Evolutionary conservation across 2,797 vertebrate genomes (phyloP), one percentile per base, ranked within the genome.

Genomic region (Helostoma temminkii): DNA sequence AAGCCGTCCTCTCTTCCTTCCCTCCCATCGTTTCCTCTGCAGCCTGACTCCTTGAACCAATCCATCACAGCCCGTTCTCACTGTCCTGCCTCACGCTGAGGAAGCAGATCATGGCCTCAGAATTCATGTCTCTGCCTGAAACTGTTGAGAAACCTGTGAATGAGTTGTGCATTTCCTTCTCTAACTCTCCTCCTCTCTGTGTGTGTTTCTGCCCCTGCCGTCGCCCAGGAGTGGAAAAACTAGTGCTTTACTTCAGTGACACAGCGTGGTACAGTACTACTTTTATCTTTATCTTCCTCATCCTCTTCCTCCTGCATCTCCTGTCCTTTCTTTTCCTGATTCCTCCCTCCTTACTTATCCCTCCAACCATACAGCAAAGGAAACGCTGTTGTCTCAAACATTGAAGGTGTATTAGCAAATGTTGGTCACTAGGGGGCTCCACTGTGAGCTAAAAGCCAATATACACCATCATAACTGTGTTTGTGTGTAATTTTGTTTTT

Each of bases 201-300:
- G 32, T 78, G 45, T 94, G 90, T 94, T 86, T 93, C 91, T 94
- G 91, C 94, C 94, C 83, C 74, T 94, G 94, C 95, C 90, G 86
- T 94, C 95, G 93, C 80, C 94, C 94, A 98, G 97, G 95, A 98
- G 96, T 96, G 96, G 97, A 98, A 92, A 93, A 93, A 87, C 96
- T 98, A 92, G 96, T 98, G 92, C 95, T 96, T 94, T 98, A 98
- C 96, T 96, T 98, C 96, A 96, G 93, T 95, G 97, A 98, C 96
- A 96, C 94, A 91, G 96, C 95, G 93, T 97, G 97, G 97, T 98
- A 98, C 92, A 92, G 96, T 97, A 96, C 30, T 91, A 92, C 89
- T 94, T 94, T 94, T 94, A 54, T 63, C 55, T 50, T 66, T 42
- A 26, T 57, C 67, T 63, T 39, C 36, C 39, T 64, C 62, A 21